These are phyloP conservation scores for Blastobasis adustella DNA, from an alignment of 2,888 invertebrate genomes.

Conservation along the genomic window DNA sequence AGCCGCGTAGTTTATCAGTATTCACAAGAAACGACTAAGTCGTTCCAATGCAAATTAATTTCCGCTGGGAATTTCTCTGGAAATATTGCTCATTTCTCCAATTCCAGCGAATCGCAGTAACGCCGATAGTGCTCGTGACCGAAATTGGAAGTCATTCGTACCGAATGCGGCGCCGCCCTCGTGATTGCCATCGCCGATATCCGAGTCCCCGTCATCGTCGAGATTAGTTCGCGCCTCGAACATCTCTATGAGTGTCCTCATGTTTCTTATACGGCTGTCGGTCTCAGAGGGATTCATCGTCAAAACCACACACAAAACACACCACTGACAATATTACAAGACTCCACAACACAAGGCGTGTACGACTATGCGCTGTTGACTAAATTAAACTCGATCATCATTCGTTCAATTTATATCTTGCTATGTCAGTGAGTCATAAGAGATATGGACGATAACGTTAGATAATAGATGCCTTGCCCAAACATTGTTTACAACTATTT, in stretches of 20 bases:
- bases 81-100: too few relatives aligned
- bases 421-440: conserved; percentile 21
- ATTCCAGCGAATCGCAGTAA: too few relatives aligned
- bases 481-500: too few relatives aligned
- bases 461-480: conserved; percentile 33
- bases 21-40: too few relatives aligned
- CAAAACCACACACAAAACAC: conserved; percentile 6
- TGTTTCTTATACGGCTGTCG: conserved; percentile 26
- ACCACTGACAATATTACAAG: background rate
- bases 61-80: too few relatives aligned
- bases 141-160: conserved; percentile 14
- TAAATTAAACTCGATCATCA: background rate
- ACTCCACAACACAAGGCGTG: conserved; percentile 1
- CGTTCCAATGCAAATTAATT: too few relatives aligned
- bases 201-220: conserved; percentile 30
- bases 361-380: background rate
- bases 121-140: too few relatives aligned
- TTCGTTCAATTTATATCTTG: conserved; percentile 31
- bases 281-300: conserved; percentile 30
- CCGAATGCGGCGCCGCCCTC: conserved; percentile 30
- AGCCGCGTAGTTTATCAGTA: too few relatives aligned
- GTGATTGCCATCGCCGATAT: conserved; percentile 24
- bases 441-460: conserved; percentile 31
- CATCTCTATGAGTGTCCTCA: conserved; percentile 53
- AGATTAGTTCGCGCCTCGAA: conserved; percentile 44